Evolutionary conservation across 2,888 invertebrate species (phyloP).

Genomic region (Zaprionus lineosus): DNA sequence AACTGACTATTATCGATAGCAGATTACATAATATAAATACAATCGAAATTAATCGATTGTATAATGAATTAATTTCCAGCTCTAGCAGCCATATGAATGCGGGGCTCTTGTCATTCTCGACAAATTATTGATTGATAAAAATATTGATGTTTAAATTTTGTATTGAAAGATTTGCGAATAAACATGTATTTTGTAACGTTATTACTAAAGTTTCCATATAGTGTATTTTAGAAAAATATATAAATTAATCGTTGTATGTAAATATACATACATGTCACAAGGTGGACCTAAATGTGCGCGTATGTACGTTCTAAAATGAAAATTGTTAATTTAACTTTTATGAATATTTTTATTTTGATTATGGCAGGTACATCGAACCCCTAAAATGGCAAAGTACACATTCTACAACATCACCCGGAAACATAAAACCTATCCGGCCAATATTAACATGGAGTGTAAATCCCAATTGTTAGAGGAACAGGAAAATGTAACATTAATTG

Average conservation of each 20-base stretch:
- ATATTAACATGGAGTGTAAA: slow-evolving; percentile 59
- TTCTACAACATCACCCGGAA: slow-evolving; percentile 64
- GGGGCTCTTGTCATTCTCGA: background rate
- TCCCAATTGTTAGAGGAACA: slow-evolving; percentile 65
- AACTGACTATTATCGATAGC: background rate
- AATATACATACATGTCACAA: slow-evolving; percentile 21
- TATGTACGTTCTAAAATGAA: slow-evolving; percentile 1
- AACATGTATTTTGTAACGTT: slow-evolving; percentile 57
- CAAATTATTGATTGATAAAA: slow-evolving; percentile 6
- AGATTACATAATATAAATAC: too few relatives aligned
- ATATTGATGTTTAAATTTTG: slow-evolving; percentile 1
- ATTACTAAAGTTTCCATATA: slow-evolving; percentile 60
- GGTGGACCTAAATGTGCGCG: slow-evolving; percentile 16
- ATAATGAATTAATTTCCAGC: background rate
- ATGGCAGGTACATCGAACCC: slow-evolving; percentile 34
- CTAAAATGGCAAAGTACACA: slow-evolving; percentile 60
- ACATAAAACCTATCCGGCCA: slow-evolving; percentile 66
- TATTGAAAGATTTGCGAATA: slow-evolving; percentile 16
- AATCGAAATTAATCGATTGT: background rate
- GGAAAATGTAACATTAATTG: slow-evolving; percentile 64
- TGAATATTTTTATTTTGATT: background rate
- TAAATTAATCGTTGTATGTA: slow-evolving; percentile 1
- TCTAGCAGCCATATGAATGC: background rate
- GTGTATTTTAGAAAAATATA: slow-evolving; percentile 55
- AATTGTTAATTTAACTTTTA: background rate